These are phyloP conservation scores for Pan troglodytes DNA, from an alignment of 2,113 vertebrate genomes.

Conservation along the genomic window NHGRI_mPanTro3-v2.1_pri NC_072415.2:19376001-19376500, in stretches of 20 bases:
- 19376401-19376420: neutral
- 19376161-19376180: too few relatives aligned
- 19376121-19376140: neutral
- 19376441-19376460: neutral
- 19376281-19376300: too few relatives aligned
- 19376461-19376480: neutral
- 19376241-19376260: neutral
- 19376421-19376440: neutral
- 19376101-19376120: neutral
- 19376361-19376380: neutral
- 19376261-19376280: neutral
- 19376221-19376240: neutral
- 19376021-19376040: neutral
- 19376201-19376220: neutral
- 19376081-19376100: neutral
- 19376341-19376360: neutral
- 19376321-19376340: neutral
- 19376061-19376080: neutral
- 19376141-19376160: neutral
- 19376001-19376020: neutral
- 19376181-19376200: neutral
- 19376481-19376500: slow-evolving; percentile 23
- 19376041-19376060: neutral
- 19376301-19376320: too few relatives aligned
- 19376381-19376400: neutral